Evolutionary conservation across 2,888 invertebrate genomes (phyloP).

Genomic region (Timema cristinae): DNA sequence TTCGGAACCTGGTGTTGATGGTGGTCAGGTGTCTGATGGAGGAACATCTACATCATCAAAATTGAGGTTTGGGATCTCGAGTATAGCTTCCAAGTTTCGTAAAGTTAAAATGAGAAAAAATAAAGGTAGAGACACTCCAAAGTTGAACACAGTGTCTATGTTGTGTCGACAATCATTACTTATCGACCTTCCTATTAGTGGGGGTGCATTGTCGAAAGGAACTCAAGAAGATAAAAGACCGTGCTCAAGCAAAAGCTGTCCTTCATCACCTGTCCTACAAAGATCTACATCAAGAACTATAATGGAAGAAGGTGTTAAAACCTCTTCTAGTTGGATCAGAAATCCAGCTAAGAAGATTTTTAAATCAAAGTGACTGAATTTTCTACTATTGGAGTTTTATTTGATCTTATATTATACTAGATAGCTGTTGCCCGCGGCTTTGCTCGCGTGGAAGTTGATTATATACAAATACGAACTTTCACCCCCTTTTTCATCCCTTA

Average conservation of each 20-base stretch:
- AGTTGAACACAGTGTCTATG: slow-evolving; percentile 60
- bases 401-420: too few species aligned
- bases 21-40: background rate
- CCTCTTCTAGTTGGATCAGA: slow-evolving; percentile 31
- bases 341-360: slow-evolving; percentile 27
- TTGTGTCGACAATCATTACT: slow-evolving; percentile 72
- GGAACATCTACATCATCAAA: background rate
- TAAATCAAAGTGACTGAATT: too few species aligned
- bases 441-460: too few species aligned
- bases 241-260: slow-evolving; percentile 37
- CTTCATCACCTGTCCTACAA: slow-evolving; percentile 38
- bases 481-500: too few species aligned
- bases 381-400: too few species aligned
- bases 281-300: slow-evolving; percentile 21
- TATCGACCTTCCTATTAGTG: slow-evolving; percentile 50
- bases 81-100: slow-evolving; percentile 57
- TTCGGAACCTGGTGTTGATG: slow-evolving; percentile 32
- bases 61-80: slow-evolving; percentile 50
- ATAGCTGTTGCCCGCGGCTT: too few species aligned
- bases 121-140: slow-evolving; percentile 42
- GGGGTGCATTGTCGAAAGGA: slow-evolving; percentile 10
- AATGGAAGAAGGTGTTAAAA: slow-evolving; percentile 21
- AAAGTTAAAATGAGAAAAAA: slow-evolving; percentile 51
- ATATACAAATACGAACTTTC: too few species aligned
- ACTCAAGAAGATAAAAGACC: background rate